A percentile compares a stretch with the other conserved stretches of the same genome.
phyloP scores from a whole-genome alignment of 2,797 vertebrate species.

The Onychomys torridus region DNA sequence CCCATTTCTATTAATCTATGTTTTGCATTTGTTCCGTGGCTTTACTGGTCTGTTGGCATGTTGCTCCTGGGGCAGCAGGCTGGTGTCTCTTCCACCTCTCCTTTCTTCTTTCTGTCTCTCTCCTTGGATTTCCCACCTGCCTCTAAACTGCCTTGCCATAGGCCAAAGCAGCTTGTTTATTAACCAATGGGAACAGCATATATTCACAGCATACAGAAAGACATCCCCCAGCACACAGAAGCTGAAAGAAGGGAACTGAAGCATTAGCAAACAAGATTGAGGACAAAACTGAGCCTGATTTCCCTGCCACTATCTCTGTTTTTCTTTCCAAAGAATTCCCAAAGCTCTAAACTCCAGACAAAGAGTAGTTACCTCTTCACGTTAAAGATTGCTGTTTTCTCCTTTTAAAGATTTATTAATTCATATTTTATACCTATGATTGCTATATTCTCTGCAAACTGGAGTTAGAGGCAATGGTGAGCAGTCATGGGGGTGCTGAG shows the following conservation, averaged over 20 bases:
- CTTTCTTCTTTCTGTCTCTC: too few relatives aligned
- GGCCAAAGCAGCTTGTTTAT: too few relatives aligned
- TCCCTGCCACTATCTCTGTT: background rate
- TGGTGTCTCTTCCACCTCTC: too few relatives aligned
- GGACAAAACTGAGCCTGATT: constrained; percentile 21
- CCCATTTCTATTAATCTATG: too few relatives aligned
- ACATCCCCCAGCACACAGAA: background rate
- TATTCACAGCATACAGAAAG: too few relatives aligned
- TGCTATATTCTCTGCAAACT: background rate
- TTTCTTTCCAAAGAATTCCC: background rate
- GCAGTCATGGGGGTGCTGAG: background rate
- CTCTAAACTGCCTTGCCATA: too few relatives aligned
- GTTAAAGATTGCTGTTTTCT: background rate
- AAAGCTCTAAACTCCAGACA: background rate
- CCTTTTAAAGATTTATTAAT: background rate
- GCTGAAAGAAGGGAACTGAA: background rate
- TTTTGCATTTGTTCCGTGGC: too few relatives aligned
- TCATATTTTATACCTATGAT: background rate
- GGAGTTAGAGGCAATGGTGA: background rate
- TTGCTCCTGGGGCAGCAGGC: too few relatives aligned
- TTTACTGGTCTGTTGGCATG: too few relatives aligned
- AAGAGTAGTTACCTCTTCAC: background rate
- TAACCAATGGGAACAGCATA: too few relatives aligned
- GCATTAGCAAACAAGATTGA: background rate
- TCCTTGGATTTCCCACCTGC: too few relatives aligned